phyloP scores from a whole-genome alignment of 2,113 vertebrate genomes.

The Austrofundulus limnaeus region DNA sequence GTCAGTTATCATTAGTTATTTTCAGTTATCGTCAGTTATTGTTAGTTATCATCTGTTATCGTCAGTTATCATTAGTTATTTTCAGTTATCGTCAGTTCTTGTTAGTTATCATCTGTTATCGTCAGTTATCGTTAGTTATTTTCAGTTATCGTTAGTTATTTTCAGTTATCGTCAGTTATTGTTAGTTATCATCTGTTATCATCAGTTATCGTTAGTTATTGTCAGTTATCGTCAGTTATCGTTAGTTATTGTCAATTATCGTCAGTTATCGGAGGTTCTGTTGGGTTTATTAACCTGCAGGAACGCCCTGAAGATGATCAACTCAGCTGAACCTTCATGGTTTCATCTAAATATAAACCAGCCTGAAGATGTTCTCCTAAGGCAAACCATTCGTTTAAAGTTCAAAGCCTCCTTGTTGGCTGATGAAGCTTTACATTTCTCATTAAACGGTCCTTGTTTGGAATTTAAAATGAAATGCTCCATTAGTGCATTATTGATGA shows the following conservation, averaged over 20 bases:
- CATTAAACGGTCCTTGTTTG: too few relatives aligned
- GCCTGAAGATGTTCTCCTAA: constrained; percentile 23
- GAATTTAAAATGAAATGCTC: too few relatives aligned
- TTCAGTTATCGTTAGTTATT: background rate
- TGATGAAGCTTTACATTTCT: background rate
- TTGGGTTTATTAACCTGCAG: background rate
- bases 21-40: background rate
- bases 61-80: background rate
- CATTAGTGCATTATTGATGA: too few relatives aligned
- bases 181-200: too few relatives aligned
- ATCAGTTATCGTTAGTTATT: background rate
- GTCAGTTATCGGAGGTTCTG: background rate
- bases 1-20: background rate
- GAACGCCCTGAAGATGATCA: constrained; percentile 2
- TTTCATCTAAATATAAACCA: too few relatives aligned
- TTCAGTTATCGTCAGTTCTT: background rate
- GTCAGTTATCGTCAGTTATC: background rate
- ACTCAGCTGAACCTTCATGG: too few relatives aligned
- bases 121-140: background rate
- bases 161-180: background rate
- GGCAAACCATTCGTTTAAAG: constrained; percentile 18
- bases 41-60: too few relatives aligned
- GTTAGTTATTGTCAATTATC: background rate
- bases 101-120: background rate
- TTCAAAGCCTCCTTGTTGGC: constrained; percentile 20